Conservation (phyloP, 2,888 invertebrate species). For the Phorcus lineatus region DNA sequence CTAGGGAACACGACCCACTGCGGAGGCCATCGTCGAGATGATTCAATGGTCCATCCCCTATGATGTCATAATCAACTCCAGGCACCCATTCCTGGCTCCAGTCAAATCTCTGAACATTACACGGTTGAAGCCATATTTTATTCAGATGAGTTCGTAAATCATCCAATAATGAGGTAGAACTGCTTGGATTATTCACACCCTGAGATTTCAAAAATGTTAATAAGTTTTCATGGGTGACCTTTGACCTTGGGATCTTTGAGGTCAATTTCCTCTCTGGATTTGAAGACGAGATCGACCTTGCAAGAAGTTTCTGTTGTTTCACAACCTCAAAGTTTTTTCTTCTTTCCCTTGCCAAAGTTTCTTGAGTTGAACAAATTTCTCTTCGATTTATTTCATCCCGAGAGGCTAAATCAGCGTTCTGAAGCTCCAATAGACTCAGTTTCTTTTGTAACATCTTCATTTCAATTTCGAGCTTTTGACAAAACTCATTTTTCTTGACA, state of each 20-base stretch:
- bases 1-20: slow-evolving; percentile 43
- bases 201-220: background rate
- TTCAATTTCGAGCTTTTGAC: slow-evolving; percentile 36
- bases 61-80: slow-evolving; percentile 52
- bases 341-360: slow-evolving; percentile 8
- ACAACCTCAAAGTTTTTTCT: background rate
- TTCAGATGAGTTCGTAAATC: background rate
- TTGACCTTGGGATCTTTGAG: background rate
- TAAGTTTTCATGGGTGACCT: slow-evolving; percentile 4
- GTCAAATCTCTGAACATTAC: slow-evolving; percentile 35
- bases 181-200: background rate
- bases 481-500: slow-evolving; percentile 44
- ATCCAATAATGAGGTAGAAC: background rate
- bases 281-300: background rate
- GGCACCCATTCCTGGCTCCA: slow-evolving; percentile 50
- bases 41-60: slow-evolving; percentile 49
- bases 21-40: slow-evolving; percentile 29
- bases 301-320: background rate
- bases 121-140: background rate
- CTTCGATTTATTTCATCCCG: background rate
- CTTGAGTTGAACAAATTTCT: background rate
- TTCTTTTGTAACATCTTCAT: slow-evolving; percentile 33
- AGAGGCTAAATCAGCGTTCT: slow-evolving; percentile 14
- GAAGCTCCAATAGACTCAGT: slow-evolving; percentile 8
- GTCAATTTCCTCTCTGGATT: background rate